Conservation (phyloP, 2,888 invertebrate species). For the Nymphalis c-album region DNA sequence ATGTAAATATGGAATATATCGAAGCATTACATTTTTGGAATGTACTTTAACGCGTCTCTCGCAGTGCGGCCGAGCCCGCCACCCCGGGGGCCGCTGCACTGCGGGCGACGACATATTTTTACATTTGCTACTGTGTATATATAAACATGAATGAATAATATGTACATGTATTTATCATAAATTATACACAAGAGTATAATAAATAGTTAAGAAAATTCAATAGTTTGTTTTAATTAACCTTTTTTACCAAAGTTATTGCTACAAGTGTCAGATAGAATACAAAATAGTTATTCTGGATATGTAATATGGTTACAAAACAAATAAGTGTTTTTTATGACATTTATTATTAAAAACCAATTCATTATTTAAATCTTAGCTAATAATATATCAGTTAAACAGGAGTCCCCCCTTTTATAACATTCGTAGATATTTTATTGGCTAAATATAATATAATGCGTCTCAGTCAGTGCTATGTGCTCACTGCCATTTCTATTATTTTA, state of each 20-base stretch:
- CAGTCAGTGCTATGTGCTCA: not conserved
- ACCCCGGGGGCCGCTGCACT: slow-evolving; percentile 12
- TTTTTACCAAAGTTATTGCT: not conserved
- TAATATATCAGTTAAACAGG: slow-evolving; percentile 46
- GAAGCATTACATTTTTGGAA: slow-evolving; percentile 58
- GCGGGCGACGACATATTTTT: slow-evolving; percentile 51
- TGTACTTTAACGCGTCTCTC: slow-evolving; percentile 48
- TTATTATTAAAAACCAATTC: slow-evolving; percentile 63
- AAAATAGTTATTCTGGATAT: not conserved
- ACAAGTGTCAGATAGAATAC: not conserved
- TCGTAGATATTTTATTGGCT: slow-evolving; percentile 16
- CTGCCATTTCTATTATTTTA: slow-evolving; percentile 10
- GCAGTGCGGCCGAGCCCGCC: slow-evolving; percentile 28
- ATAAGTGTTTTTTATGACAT: slow-evolving; percentile 48
- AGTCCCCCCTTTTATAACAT: slow-evolving; percentile 46
- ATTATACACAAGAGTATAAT: slow-evolving; percentile 78
- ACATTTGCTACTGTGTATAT: slow-evolving; percentile 78
- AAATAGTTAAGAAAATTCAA: slow-evolving; percentile 71
- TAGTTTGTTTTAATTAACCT: slow-evolving; percentile 42
- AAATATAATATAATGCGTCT: slow-evolving; percentile 17
- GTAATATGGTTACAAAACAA: slow-evolving; percentile 1
- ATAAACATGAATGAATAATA: slow-evolving; percentile 57
- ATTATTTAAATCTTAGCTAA: slow-evolving; percentile 55
- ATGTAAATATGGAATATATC: slow-evolving; percentile 71
- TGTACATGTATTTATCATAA: slow-evolving; percentile 77